phyloP scores from a whole-genome alignment of 2,113 vertebrate genomes.

The Mirounga angustirostris region DNA sequence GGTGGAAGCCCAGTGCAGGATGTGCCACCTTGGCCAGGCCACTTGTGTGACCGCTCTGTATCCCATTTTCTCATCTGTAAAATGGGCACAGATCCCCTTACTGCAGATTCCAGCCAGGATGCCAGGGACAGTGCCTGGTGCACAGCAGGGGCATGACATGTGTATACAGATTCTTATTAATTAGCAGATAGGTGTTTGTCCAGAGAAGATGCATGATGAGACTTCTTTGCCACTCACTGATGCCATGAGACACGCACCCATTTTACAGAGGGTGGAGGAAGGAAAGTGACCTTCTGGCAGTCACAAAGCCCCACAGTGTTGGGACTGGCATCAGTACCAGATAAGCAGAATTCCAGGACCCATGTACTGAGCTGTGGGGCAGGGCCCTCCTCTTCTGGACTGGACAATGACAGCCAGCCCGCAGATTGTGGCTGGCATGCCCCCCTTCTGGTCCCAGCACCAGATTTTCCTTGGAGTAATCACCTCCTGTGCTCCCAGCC shows the following conservation, averaged over 20 bases:
- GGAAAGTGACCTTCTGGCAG: background rate
- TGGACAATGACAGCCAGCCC: background rate
- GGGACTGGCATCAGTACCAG: background rate
- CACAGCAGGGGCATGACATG: rapidly evolving
- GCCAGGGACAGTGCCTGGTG: background rate
- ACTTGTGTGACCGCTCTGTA: background rate
- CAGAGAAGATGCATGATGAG: background rate
- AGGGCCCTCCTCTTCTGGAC: background rate
- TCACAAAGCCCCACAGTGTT: background rate
- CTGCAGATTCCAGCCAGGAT: background rate
- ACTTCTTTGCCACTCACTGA: background rate
- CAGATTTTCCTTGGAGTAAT: background rate
- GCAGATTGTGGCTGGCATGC: background rate
- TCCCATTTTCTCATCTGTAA: background rate
- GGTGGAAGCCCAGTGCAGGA: background rate
- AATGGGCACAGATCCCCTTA: background rate
- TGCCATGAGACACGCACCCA: background rate
- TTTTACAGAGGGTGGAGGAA: background rate
- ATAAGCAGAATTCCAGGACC: background rate
- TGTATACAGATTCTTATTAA: background rate
- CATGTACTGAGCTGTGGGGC: background rate
- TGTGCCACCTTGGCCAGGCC: background rate
- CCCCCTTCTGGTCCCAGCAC: background rate
- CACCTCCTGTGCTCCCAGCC: background rate
- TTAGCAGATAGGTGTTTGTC: background rate